Evolutionary conservation across 2,888 invertebrate genomes (phyloP), one percentile per base, ranked within the genome.

Genomic region (Fissipunctia ypsillon): DNA sequence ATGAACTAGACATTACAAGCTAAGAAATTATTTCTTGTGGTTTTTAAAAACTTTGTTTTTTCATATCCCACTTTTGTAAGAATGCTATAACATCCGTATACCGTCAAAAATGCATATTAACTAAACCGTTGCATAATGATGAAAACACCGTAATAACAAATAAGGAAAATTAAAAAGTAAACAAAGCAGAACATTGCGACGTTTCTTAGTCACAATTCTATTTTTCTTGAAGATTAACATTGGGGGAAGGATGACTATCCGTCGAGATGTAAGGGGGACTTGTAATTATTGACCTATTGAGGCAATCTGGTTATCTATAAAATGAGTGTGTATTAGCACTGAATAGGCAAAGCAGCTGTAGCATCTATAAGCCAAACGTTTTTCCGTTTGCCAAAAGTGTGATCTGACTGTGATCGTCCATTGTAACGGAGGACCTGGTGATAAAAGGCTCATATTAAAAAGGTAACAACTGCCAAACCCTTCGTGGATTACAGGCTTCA

Each of bases 101-200:
- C 16, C 12, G 3, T 35, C 22, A n/a, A 52, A 50, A 14, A 31
- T 12, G 25, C 25, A 2, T 28, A 63, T 54, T 57, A 22, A 63
- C 6, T 38, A 38, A 43, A 68, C 16, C 22, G 38, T 54, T 41
- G 38, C 59, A 25, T 57, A 41, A 19, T 2, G n/a, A 31, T 31
- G 41, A 54, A 50, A 54, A 16, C 43, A 60, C 48, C 9, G 22
- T 28, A 35, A 71, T 43, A 56, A 52, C 31, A 71, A 78, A 72
- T 64, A 54, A 76, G 71, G 52, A 60, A 68, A 69, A 69, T 61
- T 45, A 63, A 66, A 69, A 73, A 54, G 28, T 61, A 70, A 73
- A 76, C 67, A 63, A 70, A 71, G 59, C 70, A 69, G 65, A 67
- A 76, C 69, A 77, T 70, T 59, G 68, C 38, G 61, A 50, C 71